Percentiles rank a stretch among this genome's conserved stretches.
Evolutionary conservation across 2,888 invertebrate species (phyloP).

Genomic region (Venusia cambrica): DNA sequence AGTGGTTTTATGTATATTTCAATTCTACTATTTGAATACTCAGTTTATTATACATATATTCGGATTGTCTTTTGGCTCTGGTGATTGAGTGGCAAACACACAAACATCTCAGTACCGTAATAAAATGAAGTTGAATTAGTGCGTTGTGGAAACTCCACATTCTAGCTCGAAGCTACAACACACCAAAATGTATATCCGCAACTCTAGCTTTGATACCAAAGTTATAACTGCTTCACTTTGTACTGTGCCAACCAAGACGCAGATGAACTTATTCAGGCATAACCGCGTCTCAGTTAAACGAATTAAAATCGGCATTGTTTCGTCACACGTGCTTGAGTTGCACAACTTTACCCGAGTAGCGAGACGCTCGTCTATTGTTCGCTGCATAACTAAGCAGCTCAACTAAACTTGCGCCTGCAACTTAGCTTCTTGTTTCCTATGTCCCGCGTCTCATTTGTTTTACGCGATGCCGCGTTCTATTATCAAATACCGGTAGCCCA

Average conservation of each 20-base stretch:
- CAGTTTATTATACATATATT: slow-evolving; percentile 6
- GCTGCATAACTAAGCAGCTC: slow-evolving; percentile 52
- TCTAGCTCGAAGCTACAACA: too few species aligned
- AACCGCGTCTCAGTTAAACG: slow-evolving; percentile 34
- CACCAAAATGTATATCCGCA: too few species aligned
- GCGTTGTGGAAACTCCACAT: too few species aligned
- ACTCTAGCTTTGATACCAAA: too few species aligned
- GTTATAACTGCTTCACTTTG: slow-evolving; percentile 1
- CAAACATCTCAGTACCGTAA: too few species aligned
- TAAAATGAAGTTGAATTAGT: too few species aligned
- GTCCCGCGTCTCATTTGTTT: slow-evolving; percentile 47
- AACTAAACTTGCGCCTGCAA: slow-evolving; percentile 47
- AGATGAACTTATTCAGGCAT: slow-evolving; percentile 30
- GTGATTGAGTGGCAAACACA: slow-evolving; percentile 25
- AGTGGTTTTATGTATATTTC: too few species aligned
- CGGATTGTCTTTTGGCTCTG: slow-evolving; percentile 8
- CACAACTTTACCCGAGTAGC: slow-evolving; percentile 40
- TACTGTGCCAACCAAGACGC: slow-evolving; percentile 16
- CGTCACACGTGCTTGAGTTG: slow-evolving; percentile 50
- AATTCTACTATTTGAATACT: slow-evolving; percentile 12
- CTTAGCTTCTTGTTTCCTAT: slow-evolving; percentile 48
- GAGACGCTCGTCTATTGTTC: slow-evolving; percentile 42
- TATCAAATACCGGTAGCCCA: slow-evolving; percentile 33
- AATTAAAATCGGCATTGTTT: slow-evolving; percentile 49
- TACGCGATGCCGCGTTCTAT: slow-evolving; percentile 34